Evolutionary conservation across 2,113 vertebrate genomes (phyloP).

Genomic region (Vulpes vulpes): DNA sequence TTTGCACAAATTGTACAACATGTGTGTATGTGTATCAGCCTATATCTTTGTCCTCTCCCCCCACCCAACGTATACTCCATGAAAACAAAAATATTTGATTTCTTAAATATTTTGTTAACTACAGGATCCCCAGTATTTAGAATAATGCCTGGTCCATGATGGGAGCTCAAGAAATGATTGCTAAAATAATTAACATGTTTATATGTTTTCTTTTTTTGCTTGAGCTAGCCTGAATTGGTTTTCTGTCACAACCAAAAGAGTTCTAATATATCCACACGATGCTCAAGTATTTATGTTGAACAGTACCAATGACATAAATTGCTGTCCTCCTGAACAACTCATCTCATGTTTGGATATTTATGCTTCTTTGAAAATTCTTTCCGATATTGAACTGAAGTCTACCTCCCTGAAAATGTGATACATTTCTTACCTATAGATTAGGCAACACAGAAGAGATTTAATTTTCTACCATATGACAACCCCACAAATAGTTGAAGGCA

Average conservation of each 20-base stretch:
- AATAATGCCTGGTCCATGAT: background rate
- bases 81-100: background rate
- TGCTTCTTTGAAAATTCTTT: slow-evolving; percentile 48
- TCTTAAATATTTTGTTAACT: background rate
- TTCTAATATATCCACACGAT: background rate
- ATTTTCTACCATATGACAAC: background rate
- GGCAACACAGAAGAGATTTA: background rate
- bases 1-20: background rate
- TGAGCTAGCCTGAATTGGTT: slow-evolving; percentile 8
- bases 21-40: background rate
- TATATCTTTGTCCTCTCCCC: background rate
- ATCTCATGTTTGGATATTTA: background rate
- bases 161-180: background rate
- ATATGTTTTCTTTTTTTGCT: background rate
- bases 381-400: background rate
- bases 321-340: background rate
- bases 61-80: background rate
- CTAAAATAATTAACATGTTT: background rate
- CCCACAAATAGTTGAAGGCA: background rate
- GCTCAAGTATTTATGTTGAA: background rate
- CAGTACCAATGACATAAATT: background rate
- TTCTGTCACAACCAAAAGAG: background rate
- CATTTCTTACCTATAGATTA: background rate
- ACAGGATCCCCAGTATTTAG: background rate
- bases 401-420: background rate